Percentiles rank a stretch among this genome's conserved stretches.
Evolutionary conservation across 2,888 invertebrate genomes (phyloP).

Genomic region (Thecocarcelia acutangulata): DNA sequence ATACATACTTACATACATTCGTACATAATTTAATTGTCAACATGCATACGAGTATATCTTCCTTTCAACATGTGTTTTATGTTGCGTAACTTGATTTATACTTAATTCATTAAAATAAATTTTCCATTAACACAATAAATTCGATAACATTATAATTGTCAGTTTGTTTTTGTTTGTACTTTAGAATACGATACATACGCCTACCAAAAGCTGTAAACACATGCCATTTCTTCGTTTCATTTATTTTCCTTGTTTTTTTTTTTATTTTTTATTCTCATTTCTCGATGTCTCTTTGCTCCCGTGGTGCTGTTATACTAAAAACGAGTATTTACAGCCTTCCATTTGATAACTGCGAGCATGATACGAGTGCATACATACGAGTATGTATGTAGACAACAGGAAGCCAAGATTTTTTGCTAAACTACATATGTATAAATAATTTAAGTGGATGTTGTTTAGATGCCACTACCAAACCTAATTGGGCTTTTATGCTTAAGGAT

Average conservation of each 20-base stretch:
- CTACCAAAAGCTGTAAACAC: slow-evolving; percentile 52
- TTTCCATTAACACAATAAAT: slow-evolving; percentile 50
- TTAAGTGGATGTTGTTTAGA: not conserved
- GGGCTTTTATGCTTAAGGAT: not conserved
- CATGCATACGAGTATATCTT: not conserved
- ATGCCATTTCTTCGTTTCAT: slow-evolving; percentile 43
- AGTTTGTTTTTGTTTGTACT: slow-evolving; percentile 10
- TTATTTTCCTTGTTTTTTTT: slow-evolving; percentile 20
- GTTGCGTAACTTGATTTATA: slow-evolving; percentile 29
- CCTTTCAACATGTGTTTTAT: slow-evolving; percentile 36
- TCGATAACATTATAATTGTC: slow-evolving; percentile 52
- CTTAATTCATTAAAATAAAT: slow-evolving; percentile 53
- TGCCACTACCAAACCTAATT: slow-evolving; percentile 11
- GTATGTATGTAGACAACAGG: slow-evolving; percentile 35
- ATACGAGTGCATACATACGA: no score
- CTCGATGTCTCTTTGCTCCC: slow-evolving; percentile 10
- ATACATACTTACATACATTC: no score
- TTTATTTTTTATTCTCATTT: not conserved
- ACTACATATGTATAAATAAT: slow-evolving; percentile 25
- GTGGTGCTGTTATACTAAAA: slow-evolving; percentile 18
- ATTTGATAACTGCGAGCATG: slow-evolving; percentile 43
- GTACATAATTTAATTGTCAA: slow-evolving; percentile 2
- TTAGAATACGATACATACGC: slow-evolving; percentile 46
- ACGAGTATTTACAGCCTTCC: slow-evolving; percentile 39
- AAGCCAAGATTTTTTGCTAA: slow-evolving; percentile 49